phyloP scores from a whole-genome alignment of 2,888 invertebrate genomes.

The Napeogenes sylphis region DNA sequence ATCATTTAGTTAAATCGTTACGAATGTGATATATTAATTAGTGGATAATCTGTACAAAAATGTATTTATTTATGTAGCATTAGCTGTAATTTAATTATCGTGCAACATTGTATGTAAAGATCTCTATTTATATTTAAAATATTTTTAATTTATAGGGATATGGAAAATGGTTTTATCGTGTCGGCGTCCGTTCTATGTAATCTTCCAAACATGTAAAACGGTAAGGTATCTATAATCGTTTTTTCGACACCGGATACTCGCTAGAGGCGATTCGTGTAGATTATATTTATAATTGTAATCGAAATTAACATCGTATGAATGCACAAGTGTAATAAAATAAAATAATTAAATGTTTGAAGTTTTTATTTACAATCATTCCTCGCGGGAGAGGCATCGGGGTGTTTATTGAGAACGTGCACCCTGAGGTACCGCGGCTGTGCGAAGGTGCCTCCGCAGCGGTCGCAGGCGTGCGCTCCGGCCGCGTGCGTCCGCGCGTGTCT shows the following conservation, averaged over 20 bases:
- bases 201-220: too few species aligned
- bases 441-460: conserved; percentile 64
- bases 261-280: too few species aligned
- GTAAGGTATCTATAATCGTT: too few species aligned
- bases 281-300: too few species aligned
- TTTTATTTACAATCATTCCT: neutral
- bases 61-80: neutral
- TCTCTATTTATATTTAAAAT: neutral
- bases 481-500: conserved; percentile 72
- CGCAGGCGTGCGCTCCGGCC: conserved; percentile 58
- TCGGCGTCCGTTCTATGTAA: neutral
- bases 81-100: neutral
- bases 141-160: neutral
- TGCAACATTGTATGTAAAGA: conserved; percentile 3
- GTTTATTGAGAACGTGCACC: conserved; percentile 62
- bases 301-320: too few species aligned
- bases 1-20: neutral
- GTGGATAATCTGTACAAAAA: conserved; percentile 12
- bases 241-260: too few species aligned
- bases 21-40: neutral
- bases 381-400: conserved; percentile 26
- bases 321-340: conserved; percentile 4
- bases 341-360: neutral
- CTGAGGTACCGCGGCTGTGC: conserved; percentile 74
- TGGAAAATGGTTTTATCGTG: too few species aligned